Percentiles rank a stretch among this genome's conserved stretches.
Evolutionary conservation across 2,888 invertebrate species (phyloP).

Genomic region (Epistrophe eligans): DNA sequence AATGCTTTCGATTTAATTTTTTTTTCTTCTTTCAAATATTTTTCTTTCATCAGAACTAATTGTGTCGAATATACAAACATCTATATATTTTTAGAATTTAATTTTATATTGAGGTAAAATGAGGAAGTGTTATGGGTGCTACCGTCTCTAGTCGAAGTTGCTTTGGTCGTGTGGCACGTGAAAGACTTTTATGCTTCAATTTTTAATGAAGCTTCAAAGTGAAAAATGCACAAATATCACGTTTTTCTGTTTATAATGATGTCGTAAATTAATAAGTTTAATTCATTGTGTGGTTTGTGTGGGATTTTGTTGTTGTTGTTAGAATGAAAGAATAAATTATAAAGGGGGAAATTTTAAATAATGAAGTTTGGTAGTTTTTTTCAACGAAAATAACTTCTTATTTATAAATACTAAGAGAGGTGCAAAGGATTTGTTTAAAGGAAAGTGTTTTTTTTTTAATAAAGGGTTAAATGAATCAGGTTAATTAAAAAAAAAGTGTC

Average conservation of each 20-base stretch:
- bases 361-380: not conserved
- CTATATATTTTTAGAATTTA: conserved; percentile 56
- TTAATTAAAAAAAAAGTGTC: no score
- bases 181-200: conserved; percentile 37
- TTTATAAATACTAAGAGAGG: not conserved
- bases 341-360: not conserved
- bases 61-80: conserved; percentile 51
- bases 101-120: not conserved
- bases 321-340: conserved; percentile 1
- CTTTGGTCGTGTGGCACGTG: conserved; percentile 35
- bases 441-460: not conserved
- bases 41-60: conserved; percentile 47
- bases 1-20: not conserved
- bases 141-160: not conserved
- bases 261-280: conserved; percentile 45
- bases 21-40: conserved; percentile 12
- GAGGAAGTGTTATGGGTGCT: not conserved
- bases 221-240: conserved; percentile 67
- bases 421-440: not conserved
- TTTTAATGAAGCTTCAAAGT: conserved; percentile 23
- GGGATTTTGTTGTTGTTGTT: conserved; percentile 13
- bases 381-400: not conserved
- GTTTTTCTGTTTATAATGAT: conserved; percentile 46
- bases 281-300: conserved; percentile 29
- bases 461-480: not conserved